A percentile compares a stretch with the other conserved stretches of the same genome.
These are phyloP conservation scores for Trichonephila clavipes DNA, from an alignment of 1,140 invertebrate species.

Conservation along the genomic window DNA sequence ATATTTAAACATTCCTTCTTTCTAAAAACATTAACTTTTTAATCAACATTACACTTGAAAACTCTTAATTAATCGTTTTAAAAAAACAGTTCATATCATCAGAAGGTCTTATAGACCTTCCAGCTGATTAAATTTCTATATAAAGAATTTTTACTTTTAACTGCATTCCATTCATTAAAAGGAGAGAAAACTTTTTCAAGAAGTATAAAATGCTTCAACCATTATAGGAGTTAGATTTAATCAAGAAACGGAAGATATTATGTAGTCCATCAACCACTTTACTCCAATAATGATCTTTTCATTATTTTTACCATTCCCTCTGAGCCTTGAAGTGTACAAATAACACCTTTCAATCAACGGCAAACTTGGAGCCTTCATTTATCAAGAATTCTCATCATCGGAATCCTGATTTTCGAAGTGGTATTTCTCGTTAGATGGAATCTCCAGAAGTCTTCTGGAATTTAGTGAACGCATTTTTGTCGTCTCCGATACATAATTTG, in stretches of 20 bases:
- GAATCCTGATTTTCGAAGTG: not conserved
- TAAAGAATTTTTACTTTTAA: no score
- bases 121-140: no score
- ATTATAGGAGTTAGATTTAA: not conserved
- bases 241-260: not conserved
- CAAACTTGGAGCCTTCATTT: not conserved
- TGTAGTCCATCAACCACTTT: not conserved
- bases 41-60: no score
- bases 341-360: not conserved
- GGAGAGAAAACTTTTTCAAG: no score
- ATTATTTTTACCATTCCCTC: not conserved
- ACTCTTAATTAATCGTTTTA: no score
- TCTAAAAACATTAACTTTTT: no score
- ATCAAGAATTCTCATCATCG: constrained; percentile 20
- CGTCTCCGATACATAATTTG: constrained; percentile 47
- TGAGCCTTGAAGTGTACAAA: not conserved
- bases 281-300: not conserved
- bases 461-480: constrained; percentile 38
- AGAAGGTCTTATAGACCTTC: no score
- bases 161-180: no score
- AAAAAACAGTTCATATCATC: no score
- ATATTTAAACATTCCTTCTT: no score
- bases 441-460: not conserved
- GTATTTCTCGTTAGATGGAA: constrained; percentile 23
- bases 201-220: not conserved